Conservation (phyloP, 1,140 invertebrate genomes). For the Eulimnadia texana region DNA sequence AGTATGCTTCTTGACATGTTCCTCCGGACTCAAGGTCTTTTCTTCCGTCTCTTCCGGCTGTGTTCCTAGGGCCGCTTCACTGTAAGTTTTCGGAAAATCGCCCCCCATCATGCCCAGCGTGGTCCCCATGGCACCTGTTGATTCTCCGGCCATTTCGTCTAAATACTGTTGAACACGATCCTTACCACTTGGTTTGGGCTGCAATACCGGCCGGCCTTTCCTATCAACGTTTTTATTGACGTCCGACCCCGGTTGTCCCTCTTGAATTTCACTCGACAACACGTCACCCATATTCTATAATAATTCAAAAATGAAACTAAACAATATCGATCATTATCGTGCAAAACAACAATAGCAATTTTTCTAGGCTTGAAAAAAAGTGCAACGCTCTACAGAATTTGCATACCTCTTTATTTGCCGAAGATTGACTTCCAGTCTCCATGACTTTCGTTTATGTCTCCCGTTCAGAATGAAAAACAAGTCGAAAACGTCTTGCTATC, state of each 20-base stretch:
- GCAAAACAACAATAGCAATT: not conserved
- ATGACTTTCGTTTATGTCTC: too few species aligned
- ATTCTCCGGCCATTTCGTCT: slow-evolving; percentile 5
- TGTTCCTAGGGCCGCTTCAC: too few species aligned
- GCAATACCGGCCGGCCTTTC: not conserved
- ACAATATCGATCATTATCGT: not conserved
- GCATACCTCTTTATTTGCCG: not conserved
- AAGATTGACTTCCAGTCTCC: too few species aligned
- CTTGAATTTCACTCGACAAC: not conserved
- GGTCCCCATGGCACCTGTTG: not conserved
- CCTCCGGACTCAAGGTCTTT: not conserved
- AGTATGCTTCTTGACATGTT: not conserved
- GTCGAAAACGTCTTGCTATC: too few species aligned
- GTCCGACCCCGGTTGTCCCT: not conserved
- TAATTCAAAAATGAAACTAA: not conserved
- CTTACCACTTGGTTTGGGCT: not conserved
- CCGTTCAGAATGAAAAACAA: too few species aligned
- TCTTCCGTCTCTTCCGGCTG: not conserved
- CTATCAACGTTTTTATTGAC: not conserved
- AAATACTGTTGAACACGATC: not conserved
- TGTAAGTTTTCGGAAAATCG: not conserved
- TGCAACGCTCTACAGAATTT: not conserved
- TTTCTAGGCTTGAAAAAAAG: too few species aligned
- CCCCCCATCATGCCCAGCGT: slow-evolving; percentile 9
- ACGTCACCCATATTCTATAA: slow-evolving; percentile 4